Conservation (phyloP, 1,140 invertebrate genomes). For the Drosophila athabasca region DNA sequence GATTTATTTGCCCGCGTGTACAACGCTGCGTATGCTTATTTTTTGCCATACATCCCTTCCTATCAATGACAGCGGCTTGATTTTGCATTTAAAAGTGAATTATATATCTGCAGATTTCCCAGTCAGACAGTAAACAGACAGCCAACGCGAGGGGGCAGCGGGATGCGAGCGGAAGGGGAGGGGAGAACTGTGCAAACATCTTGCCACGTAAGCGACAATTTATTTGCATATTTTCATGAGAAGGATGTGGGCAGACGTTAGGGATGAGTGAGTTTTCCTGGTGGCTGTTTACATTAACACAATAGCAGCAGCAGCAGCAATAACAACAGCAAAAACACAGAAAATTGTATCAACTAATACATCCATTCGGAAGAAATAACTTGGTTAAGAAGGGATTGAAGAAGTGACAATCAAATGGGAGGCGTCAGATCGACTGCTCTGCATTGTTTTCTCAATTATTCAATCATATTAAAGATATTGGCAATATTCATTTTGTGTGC, state of each 20-base stretch:
- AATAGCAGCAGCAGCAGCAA: not conserved
- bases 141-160: not conserved
- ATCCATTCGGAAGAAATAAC: constrained; percentile 20
- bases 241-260: not conserved
- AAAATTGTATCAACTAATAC: not conserved
- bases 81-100: constrained; percentile 80
- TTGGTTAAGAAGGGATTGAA: not conserved
- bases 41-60: constrained; percentile 4
- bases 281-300: constrained; percentile 43
- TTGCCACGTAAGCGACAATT: constrained; percentile 38
- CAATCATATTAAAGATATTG: no score
- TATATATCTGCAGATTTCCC: constrained; percentile 42
- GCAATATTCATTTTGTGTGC: no score
- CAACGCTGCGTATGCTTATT: constrained; percentile 76
- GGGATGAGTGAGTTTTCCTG: constrained; percentile 25
- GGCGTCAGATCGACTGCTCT: no score
- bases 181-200: constrained; percentile 28
- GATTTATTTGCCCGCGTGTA: constrained; percentile 72
- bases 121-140: constrained; percentile 7
- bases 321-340: no score
- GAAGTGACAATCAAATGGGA: no score
- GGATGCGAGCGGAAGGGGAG: no score
- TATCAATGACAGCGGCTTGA: constrained; percentile 74
- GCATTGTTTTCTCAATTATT: no score
- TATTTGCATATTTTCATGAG: constrained; percentile 66